Evolutionary conservation across 1,140 invertebrate genomes (phyloP), one percentile per base, ranked within the genome.

Genomic region (Zaprionus kolodkinae): DNA sequence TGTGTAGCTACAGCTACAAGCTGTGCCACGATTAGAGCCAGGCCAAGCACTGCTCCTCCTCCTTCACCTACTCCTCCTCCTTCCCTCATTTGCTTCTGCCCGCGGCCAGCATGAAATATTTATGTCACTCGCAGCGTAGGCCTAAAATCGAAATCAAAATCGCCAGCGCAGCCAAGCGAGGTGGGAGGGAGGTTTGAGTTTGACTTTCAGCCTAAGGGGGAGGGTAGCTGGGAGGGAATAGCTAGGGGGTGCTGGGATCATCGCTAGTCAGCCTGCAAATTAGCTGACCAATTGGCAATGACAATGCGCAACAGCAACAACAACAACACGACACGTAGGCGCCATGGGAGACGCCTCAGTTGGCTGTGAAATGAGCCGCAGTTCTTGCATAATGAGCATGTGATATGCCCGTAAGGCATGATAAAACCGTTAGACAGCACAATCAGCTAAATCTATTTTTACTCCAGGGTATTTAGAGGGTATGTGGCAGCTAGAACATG

Each of bases 211-310:
- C 1, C 7, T 5, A n/a, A n/a, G n/a, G n/a, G 36, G 30, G 30
- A 6, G 30, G 30, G n/a, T n/a, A n/a, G n/a, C n/a, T n/a, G n/a
- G n/a, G 30, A 3, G 21, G 21, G 21, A 21, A 21, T 21, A 21
- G 30, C 7, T 13, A 4, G 11, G 6, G 15, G 10, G 33, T 2
- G 33, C 6, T 35, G 33, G 40, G 40, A 27, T 65, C 40, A 55
- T 45, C 38, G 63, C 25, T 62, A 54, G 50, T 65, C 79, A 83
- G 79, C 52, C 76, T 69, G 67, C 78, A 88, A 87, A 87, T 87
- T 87, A 87, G 83, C 74, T 72, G 80, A 71, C 84, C 84, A 88
- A 87, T 87, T 80, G 84, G 52, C 84, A 87, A 67, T 72, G 77
- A 79, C 76, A 81, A 86, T 35, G 33, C 21, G 33, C 52, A 63